Conservation (phyloP, 2,113 vertebrate species). For the Vimba vimba region DNA sequence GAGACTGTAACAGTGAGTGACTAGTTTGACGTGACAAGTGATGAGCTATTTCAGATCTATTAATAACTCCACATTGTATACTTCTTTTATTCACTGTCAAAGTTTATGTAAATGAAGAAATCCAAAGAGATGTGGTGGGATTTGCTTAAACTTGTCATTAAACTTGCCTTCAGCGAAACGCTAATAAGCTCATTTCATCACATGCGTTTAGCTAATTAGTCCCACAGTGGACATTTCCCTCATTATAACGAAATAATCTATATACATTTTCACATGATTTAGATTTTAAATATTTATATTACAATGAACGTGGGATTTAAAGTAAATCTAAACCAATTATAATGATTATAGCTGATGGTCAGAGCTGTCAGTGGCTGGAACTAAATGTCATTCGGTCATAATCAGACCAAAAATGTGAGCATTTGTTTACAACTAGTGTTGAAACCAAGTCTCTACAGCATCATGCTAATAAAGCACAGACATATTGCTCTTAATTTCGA, state of each 20-base stretch:
- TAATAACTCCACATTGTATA: neutral
- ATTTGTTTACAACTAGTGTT: neutral
- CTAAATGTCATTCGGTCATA: neutral
- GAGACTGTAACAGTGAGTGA: neutral
- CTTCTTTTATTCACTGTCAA: conserved; percentile 17
- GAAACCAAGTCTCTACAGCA: neutral
- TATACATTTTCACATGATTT: conserved; percentile 21
- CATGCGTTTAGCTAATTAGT: conserved; percentile 14
- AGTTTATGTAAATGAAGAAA: conserved; percentile 6
- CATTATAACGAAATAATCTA: conserved; percentile 21
- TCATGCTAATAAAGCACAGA: neutral
- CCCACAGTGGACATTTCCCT: conserved; percentile 17
- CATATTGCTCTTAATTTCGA: neutral
- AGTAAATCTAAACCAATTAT: conserved; percentile 6
- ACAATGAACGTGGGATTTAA: neutral
- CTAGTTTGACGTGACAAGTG: neutral
- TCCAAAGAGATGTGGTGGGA: conserved; percentile 10
- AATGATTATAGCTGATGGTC: neutral
- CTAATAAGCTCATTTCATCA: conserved; percentile 30
- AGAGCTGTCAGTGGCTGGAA: conserved; percentile 2
- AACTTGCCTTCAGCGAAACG: neutral
- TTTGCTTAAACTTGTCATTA: conserved; percentile 31
- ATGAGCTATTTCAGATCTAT: neutral
- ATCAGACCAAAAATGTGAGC: neutral
- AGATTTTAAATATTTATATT: conserved; percentile 25